Percentiles rank a stretch among this genome's conserved stretches.
Conservation (phyloP, 1,140 invertebrate species). For the Orius laevigatus region DNA sequence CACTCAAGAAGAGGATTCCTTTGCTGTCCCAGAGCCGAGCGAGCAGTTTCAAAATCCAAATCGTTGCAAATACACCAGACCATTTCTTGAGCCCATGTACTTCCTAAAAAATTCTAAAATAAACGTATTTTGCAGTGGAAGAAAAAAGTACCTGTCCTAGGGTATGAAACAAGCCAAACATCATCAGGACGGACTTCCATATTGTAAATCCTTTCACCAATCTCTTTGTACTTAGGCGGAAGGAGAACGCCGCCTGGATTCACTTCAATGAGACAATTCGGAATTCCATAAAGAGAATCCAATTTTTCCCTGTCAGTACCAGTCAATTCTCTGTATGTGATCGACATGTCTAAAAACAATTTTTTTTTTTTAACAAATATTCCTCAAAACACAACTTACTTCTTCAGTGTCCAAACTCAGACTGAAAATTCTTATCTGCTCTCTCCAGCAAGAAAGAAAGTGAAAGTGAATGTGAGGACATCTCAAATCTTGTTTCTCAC, state of each 20-base stretch:
- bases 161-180: constrained; percentile 65
- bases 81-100: constrained; percentile 80
- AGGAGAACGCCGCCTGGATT: constrained; percentile 47
- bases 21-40: constrained; percentile 38
- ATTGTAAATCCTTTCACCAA: constrained; percentile 48
- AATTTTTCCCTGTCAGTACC: constrained; percentile 38
- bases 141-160: constrained; percentile 55
- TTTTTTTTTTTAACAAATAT: no score
- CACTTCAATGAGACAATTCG: constrained; percentile 49
- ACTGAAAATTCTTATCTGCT: no score
- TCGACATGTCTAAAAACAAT: constrained; percentile 24
- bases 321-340: constrained; percentile 42
- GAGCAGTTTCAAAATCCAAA: constrained; percentile 56
- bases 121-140: no score
- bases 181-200: constrained; percentile 50
- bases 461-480: no score
- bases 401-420: no score
- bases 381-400: no score
- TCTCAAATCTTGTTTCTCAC: no score
- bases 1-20: constrained; percentile 42
- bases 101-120: constrained; percentile 36
- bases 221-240: constrained; percentile 44
- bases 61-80: constrained; percentile 68
- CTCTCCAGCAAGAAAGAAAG: no score
- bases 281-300: constrained; percentile 46